Conservation (phyloP, 2,888 invertebrate species). For the Tenthredo notha region DNA sequence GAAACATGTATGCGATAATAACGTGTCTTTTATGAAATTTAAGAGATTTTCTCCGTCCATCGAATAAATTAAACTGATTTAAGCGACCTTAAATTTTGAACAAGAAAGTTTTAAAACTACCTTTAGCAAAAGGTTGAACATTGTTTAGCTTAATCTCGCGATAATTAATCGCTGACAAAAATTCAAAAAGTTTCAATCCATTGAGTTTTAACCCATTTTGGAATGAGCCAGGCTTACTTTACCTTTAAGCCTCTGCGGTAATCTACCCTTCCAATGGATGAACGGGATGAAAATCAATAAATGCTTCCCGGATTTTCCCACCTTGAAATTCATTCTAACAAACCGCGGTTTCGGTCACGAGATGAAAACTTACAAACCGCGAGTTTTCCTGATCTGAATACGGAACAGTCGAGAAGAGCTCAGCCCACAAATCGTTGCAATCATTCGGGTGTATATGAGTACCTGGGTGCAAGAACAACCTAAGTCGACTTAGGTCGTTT, state of each 20-base stretch:
- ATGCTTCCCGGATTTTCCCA: conserved; percentile 9
- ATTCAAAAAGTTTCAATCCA: conserved; percentile 30
- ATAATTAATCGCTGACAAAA: conserved; percentile 22
- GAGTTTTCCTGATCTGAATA: background rate
- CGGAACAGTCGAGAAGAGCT: background rate
- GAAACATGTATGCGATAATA: background rate
- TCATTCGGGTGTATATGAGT: background rate
- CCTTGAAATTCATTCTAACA: conserved; percentile 12
- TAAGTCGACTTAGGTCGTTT: too few relatives aligned
- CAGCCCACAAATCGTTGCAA: conserved; percentile 5
- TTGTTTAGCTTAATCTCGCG: background rate
- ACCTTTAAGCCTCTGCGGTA: background rate
- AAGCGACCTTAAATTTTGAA: background rate
- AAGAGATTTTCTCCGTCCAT: background rate
- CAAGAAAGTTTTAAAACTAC: conserved; percentile 5
- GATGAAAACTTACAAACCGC: background rate
- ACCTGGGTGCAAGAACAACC: too few relatives aligned
- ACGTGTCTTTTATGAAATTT: background rate
- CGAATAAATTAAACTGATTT: background rate
- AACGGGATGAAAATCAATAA: conserved; percentile 31
- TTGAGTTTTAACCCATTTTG: conserved; percentile 17
- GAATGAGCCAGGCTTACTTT: conserved; percentile 9
- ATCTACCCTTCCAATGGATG: conserved; percentile 15
- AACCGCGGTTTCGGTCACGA: background rate
- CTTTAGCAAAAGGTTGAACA: background rate